Evolutionary conservation across 1,140 invertebrate species (phyloP).

Genomic region (Megathymus violae): DNA sequence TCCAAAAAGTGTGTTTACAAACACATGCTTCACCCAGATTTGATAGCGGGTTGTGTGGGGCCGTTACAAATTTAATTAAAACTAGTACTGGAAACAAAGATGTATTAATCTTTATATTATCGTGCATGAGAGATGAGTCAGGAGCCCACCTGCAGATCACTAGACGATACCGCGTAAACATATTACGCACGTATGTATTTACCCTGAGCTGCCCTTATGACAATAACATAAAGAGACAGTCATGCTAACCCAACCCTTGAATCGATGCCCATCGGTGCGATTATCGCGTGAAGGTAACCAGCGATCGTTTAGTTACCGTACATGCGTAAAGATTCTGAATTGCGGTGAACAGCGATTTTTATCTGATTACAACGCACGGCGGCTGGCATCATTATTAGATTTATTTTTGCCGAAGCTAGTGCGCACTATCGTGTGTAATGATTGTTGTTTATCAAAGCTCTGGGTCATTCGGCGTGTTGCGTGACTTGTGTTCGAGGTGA

Average conservation of each 20-base stretch:
- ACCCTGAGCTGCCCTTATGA: neutral
- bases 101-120: slow-evolving; percentile 11
- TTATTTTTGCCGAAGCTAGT: neutral
- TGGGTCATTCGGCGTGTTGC: slow-evolving; percentile 4
- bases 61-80: slow-evolving; percentile 1
- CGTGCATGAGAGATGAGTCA: slow-evolving; percentile 15
- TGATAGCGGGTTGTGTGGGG: slow-evolving; percentile 9
- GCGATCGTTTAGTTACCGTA: slow-evolving; percentile 1
- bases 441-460: slow-evolving; percentile 1
- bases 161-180: slow-evolving; percentile 25
- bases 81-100: slow-evolving; percentile 12
- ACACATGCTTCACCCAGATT: slow-evolving; percentile 1
- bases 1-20: slow-evolving; percentile 18
- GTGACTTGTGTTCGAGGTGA: slow-evolving; percentile 1
- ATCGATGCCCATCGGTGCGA: neutral
- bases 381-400: slow-evolving; percentile 14
- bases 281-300: slow-evolving; percentile 4
- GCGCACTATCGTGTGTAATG: slow-evolving; percentile 11
- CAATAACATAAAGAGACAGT: neutral
- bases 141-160: slow-evolving; percentile 23
- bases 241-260: neutral
- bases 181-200: slow-evolving; percentile 20
- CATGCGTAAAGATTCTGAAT: slow-evolving; percentile 17
- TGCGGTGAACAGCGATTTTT: slow-evolving; percentile 15
- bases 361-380: neutral